Evolutionary conservation across 2,888 invertebrate species (phyloP).

Genomic region (Drosophila picticornis): DNA sequence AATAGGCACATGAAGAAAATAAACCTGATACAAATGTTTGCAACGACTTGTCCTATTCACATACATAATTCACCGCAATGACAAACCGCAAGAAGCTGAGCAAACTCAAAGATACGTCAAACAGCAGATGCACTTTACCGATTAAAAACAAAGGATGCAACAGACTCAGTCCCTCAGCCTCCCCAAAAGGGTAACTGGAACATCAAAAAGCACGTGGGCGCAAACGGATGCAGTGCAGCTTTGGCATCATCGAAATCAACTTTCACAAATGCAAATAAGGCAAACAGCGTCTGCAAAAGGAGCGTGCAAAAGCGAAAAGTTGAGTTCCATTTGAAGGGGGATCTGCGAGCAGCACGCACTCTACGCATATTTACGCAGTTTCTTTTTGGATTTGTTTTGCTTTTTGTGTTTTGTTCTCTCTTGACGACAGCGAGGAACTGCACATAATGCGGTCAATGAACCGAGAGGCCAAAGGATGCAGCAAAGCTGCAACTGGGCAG

Average conservation of each 20-base stretch:
- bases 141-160: conserved; percentile 68
- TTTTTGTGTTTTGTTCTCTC: conserved; percentile 15
- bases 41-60: background rate
- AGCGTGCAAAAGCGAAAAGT: conserved; percentile 8
- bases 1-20: background rate
- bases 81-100: conserved; percentile 39
- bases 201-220: conserved; percentile 60
- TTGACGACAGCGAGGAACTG: conserved; percentile 35
- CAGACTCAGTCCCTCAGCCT: conserved; percentile 1
- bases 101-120: conserved; percentile 32
- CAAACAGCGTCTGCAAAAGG: conserved; percentile 47
- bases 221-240: conserved; percentile 27
- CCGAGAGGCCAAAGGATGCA: conserved; percentile 58
- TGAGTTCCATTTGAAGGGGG: conserved; percentile 18
- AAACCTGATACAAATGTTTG: background rate
- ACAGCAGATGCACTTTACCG: conserved; percentile 68
- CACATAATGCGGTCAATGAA: conserved; percentile 79
- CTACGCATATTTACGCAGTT: conserved; percentile 69
- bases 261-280: conserved; percentile 70
- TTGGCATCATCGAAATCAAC: conserved; percentile 54
- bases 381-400: conserved; percentile 48
- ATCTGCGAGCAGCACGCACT: conserved; percentile 36
- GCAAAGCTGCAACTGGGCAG: conserved; percentile 29
- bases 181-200: conserved; percentile 46
- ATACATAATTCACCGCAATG: conserved; percentile 18